Percentiles rank a stretch among this genome's conserved stretches.
Conservation (phyloP, 1,140 invertebrate species). For the Anoplophora glabripennis region DNA sequence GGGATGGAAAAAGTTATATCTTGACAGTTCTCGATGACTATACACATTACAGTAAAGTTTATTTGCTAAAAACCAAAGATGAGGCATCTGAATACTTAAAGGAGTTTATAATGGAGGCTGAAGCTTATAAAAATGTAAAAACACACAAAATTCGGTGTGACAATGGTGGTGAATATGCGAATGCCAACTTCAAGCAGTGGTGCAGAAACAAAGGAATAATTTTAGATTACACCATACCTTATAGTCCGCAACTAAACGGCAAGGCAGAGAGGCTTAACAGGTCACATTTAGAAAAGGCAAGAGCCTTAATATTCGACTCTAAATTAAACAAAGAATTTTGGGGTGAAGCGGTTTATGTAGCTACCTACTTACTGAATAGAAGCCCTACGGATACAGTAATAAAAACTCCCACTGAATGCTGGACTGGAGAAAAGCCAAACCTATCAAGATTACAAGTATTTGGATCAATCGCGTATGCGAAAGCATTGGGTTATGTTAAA, state of each 20-base stretch:
- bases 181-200: conserved; percentile 25
- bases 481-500: conserved; percentile 12
- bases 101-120: conserved; percentile 6
- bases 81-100: conserved; percentile 14
- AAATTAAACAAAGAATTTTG: conserved; percentile 35
- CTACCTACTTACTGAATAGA: conserved; percentile 38
- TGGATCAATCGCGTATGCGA: conserved; percentile 32
- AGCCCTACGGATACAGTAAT: conserved; percentile 19
- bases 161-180: conserved; percentile 29
- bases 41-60: conserved; percentile 40
- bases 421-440: conserved; percentile 36
- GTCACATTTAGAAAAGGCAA: conserved; percentile 39
- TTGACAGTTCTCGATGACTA: conserved; percentile 47
- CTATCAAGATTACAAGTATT: conserved; percentile 38
- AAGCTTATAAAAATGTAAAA: conserved; percentile 2
- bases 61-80: conserved; percentile 38
- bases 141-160: conserved; percentile 11
- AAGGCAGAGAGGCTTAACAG: conserved; percentile 44
- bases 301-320: conserved; percentile 40
- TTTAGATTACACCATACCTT: conserved; percentile 26
- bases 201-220: conserved; percentile 27
- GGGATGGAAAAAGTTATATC: conserved; percentile 41
- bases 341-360: conserved; percentile 36
- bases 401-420: conserved; percentile 40
- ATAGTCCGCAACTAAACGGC: conserved; percentile 48